Base-by-base conservation (phyloP, 2,113 vertebrate species). In the Xyliphius kryptos region DNA sequence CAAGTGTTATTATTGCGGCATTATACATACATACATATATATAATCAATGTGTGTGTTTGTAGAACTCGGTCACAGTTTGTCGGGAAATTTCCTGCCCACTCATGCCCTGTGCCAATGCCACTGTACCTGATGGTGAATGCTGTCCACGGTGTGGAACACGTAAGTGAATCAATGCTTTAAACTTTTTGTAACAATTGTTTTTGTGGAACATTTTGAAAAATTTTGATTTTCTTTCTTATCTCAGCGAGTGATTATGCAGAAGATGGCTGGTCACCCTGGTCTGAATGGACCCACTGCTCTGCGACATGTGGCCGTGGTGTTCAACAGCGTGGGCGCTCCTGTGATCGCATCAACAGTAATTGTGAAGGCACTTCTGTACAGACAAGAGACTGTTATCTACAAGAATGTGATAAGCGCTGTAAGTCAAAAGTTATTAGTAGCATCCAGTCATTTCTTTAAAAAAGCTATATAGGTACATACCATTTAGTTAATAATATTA, bases 271-370 rank as follows among this genome's bases (percentile, higher is more conserved):
- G 96, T 99, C 96, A 11, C 92, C 92, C 1, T 99, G 96, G 96
- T 99, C 96, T 41, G 92, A 98, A 61, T 99, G 96, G 96, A 99
- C 96, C 8, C 89, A 91, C 7, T 99, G 96, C 77, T 97, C 96
- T 0, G 91, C 90, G 26, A 93, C 91, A 6, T 99, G 96, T 59
- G 95, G 95, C 19, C 89, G 95, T 2, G 96, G 96, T 5, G 89
- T 96, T 74, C 96, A 99, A 81, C 95, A 98, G 82, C 90, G 96
- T 0, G 96, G 96, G 14, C 90, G 96, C 43, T 99, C 96, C 66
- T 99, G 96, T 2, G 96, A 99, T 67, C 95, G 96, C 60, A 95
- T 99, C 84, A 99, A 95, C 78, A 95, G 89, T 78, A 90, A 89
- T 68, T 99, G 96, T 3, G 91, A 97, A 62, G 96, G 96, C 57